Base-by-base conservation (phyloP, 2,797 vertebrate species). In the Bucorvus abyssinicus region DNA sequence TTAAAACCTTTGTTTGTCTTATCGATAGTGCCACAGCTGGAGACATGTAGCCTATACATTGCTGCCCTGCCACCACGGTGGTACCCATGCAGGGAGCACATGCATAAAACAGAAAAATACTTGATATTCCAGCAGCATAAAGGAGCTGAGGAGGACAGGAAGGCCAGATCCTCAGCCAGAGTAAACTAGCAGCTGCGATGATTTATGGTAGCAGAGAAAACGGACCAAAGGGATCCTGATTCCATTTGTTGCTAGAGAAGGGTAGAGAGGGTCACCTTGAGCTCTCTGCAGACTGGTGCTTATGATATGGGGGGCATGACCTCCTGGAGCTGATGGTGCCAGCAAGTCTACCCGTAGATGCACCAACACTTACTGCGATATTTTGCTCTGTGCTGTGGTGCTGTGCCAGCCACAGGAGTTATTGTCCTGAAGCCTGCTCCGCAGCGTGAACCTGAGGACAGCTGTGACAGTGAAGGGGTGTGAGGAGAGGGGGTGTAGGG, bases 291-390 rank as follows among this genome's bases (percentile, higher is more conserved):
- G 52, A 7, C 76, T 64, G 53, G 32, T 49, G 85, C 47, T 76
- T 40, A 15, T 26, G 60, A 22, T 44, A 53, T 36, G 59, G 49
- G 38, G 64, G 26, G 12, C 83, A 40, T 0, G 63, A 79, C 90
- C 75, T 69, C 40, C 82, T 36, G 67, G 42, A 59, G 55, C 45
- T 27, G 78, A 18, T 19, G 82, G 74, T 79, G 75, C 44, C 93
- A 52, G 50, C 18, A 40, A 85, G 63, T 89, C 82, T 91, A 55
- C 34, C 79, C 8, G 3, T 5, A 59, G 45, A 55, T 38, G 42
- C 7, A 3, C 59, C 69, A 21, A 20, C 1, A 0, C 23, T 29
- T 8, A 26, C 52, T 36, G n/a, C 14, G 0, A 14, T 34, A 7
- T 32, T 69, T 34, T 27, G 34, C 57, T 70, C 73, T 36, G 30